Evolutionary conservation across 2,797 vertebrate genomes (phyloP).

Genomic region (Cyclura pinguis): DNA sequence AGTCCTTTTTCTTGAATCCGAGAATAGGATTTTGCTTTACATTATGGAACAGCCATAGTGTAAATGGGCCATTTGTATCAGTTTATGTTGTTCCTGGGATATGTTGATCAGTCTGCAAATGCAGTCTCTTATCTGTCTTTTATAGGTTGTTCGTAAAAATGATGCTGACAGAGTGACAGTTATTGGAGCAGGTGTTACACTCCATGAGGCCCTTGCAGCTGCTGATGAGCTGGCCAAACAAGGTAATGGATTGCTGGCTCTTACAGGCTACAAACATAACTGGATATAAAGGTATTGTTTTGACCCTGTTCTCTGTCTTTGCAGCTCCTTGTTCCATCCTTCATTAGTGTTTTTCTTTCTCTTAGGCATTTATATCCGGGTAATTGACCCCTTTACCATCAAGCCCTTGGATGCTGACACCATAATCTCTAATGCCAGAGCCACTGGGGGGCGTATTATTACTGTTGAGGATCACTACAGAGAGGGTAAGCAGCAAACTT

Average conservation of each 20-base stretch:
- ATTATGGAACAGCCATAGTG: background rate
- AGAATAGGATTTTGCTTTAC: background rate
- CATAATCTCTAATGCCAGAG: slow-evolving; percentile 85
- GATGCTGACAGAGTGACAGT: slow-evolving; percentile 85
- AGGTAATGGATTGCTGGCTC: slow-evolving; percentile 75
- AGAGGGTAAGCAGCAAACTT: slow-evolving; percentile 81
- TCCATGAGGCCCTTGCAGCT: slow-evolving; percentile 88
- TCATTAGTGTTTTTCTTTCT: slow-evolving; percentile 11
- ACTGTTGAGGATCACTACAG: slow-evolving; percentile 93
- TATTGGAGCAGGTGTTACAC: slow-evolving; percentile 88
- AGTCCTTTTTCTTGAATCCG: background rate
- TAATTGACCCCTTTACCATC: slow-evolving; percentile 92
- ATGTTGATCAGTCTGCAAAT: background rate
- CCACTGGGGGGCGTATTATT: slow-evolving; percentile 86
- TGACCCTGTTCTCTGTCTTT: background rate
- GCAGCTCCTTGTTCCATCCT: background rate
- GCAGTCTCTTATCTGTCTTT: background rate
- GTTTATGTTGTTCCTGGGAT: background rate
- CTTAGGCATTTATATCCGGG: slow-evolving; percentile 83
- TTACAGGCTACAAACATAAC: background rate
- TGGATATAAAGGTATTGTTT: background rate
- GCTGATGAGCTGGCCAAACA: slow-evolving; percentile 83
- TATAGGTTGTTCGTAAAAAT: slow-evolving; percentile 85
- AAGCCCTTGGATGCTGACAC: slow-evolving; percentile 89
- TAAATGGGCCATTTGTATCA: background rate